Conservation (phyloP, 2,888 invertebrate genomes). For the Cinara cedri region DNA sequence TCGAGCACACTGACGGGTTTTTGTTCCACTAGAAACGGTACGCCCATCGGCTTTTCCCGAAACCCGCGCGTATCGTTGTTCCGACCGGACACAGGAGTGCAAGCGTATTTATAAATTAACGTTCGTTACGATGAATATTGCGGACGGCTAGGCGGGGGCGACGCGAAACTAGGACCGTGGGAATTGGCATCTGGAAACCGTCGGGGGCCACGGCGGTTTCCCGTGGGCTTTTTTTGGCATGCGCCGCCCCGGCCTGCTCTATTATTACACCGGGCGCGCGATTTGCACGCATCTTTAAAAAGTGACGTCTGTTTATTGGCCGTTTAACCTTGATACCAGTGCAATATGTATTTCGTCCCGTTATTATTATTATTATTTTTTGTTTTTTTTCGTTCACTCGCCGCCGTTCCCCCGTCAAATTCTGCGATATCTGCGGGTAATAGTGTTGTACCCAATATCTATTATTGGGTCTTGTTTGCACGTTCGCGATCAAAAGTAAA, state of each 20-base stretch:
- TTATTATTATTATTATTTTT: background rate
- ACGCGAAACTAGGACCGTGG: background rate
- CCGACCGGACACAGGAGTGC: slow-evolving; percentile 4
- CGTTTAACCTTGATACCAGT: slow-evolving; percentile 42
- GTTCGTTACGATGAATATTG: slow-evolving; percentile 5
- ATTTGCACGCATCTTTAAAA: slow-evolving; percentile 53
- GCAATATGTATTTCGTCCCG: background rate
- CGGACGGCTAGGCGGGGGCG: background rate
- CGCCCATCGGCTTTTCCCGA: background rate
- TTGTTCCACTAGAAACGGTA: too few relatives aligned
- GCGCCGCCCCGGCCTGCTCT: slow-evolving; percentile 21
- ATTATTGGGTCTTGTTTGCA: too few relatives aligned
- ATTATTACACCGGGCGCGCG: slow-evolving; percentile 39
- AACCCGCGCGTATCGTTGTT: slow-evolving; percentile 12
- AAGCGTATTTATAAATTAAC: slow-evolving; percentile 34
- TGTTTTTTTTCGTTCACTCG: background rate
- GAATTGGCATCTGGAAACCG: slow-evolving; percentile 55
- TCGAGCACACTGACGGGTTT: too few relatives aligned
- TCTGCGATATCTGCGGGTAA: background rate
- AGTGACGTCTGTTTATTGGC: slow-evolving; percentile 37
- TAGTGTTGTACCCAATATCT: too few relatives aligned
- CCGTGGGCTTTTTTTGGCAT: slow-evolving; percentile 51
- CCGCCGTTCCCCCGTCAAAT: background rate
- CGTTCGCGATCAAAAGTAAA: too few relatives aligned
- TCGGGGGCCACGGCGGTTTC: slow-evolving; percentile 8